These are phyloP conservation scores for Rhea pennata DNA, from an alignment of 2,113 vertebrate species.

Conservation along the genomic window DNA sequence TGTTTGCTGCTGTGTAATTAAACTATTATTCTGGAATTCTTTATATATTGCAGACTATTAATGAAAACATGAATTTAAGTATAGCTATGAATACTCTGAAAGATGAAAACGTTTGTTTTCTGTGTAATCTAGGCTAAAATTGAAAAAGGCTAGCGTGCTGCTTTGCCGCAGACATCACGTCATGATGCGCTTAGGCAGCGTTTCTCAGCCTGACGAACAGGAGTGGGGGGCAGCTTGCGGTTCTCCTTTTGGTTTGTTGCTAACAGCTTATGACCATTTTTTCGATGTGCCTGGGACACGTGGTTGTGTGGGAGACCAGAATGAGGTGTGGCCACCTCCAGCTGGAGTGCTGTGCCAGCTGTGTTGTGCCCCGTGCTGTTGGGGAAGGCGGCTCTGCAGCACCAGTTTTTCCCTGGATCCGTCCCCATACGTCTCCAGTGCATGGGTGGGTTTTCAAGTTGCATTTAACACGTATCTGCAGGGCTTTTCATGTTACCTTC, in stretches of 20 bases:
- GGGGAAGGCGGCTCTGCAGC: not conserved
- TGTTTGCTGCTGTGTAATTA: not conserved
- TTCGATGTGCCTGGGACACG: not conserved
- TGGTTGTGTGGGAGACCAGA: not conserved
- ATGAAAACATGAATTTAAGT: not conserved
- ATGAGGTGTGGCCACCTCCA: accelerated
- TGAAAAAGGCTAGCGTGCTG: not conserved
- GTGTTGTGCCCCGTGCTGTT: accelerated
- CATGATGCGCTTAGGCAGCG: not conserved
- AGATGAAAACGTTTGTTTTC: not conserved
- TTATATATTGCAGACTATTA: not conserved
- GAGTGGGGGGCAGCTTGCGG: not conserved
- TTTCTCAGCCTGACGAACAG: accelerated
- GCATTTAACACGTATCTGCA: not conserved
- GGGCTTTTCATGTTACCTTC: not conserved
- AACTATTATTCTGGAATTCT: not conserved
- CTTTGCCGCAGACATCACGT: not conserved
- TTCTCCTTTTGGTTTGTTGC: not conserved
- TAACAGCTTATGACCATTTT: not conserved
- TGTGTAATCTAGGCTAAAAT: not conserved
- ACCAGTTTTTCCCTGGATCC: accelerated
- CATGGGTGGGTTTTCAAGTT: not conserved
- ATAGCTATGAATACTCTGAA: not conserved
- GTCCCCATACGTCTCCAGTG: not conserved
- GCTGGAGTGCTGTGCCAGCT: not conserved